Conservation (phyloP, 2,113 vertebrate species). For the Rhodinocichla rosea region DNA sequence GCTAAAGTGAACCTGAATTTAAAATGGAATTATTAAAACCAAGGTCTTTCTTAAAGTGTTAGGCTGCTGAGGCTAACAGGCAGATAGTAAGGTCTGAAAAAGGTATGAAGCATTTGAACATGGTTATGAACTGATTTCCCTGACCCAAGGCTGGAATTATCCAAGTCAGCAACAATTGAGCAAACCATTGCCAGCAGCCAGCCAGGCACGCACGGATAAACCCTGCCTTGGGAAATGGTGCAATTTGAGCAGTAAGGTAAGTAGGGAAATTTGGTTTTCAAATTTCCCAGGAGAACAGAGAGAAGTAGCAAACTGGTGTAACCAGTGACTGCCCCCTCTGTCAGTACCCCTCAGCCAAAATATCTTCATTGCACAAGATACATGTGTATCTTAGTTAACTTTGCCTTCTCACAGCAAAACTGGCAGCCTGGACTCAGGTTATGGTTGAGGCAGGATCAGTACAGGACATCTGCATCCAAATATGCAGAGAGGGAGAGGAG, state of each 20-base stretch:
- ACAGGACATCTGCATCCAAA: rapidly evolving
- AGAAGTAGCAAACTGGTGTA: not conserved
- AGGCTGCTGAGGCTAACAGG: not conserved
- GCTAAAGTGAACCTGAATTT: not conserved
- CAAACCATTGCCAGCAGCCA: not conserved
- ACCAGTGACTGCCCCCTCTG: not conserved
- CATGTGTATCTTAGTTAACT: rapidly evolving
- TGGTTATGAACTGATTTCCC: not conserved
- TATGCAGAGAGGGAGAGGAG: not conserved
- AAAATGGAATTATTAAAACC: not conserved
- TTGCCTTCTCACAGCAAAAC: not conserved
- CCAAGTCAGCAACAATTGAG: not conserved
- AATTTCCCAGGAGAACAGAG: not conserved
- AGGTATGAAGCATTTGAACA: rapidly evolving
- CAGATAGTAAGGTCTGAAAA: not conserved
- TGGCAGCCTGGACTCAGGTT: not conserved
- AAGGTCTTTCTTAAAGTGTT: not conserved
- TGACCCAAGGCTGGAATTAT: not conserved
- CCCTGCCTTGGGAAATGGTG: not conserved
- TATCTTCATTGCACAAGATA: not conserved
- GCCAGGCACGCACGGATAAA: not conserved
- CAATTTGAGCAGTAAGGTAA: not conserved
- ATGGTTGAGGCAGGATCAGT: not conserved
- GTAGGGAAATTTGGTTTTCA: not conserved
- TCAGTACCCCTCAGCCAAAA: not conserved